Conservation (phyloP, 2,888 invertebrate species). For the Melanophora roralis region DNA sequence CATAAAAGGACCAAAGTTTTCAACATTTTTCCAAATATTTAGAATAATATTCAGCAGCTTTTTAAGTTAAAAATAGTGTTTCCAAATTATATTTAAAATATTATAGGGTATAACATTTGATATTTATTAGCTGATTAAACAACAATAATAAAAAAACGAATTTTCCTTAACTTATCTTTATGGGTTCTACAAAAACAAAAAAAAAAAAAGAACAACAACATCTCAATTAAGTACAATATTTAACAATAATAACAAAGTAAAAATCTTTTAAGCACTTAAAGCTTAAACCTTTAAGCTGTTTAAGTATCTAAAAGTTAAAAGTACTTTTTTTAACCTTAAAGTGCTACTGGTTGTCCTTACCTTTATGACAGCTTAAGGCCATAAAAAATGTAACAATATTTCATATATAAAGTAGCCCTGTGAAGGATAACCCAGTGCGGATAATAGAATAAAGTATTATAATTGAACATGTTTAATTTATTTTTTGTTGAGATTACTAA, state of each 20-base stretch:
- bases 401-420: neutral
- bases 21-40: too few relatives aligned
- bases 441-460: slow-evolving; percentile 6
- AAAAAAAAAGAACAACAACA: neutral
- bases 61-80: too few relatives aligned
- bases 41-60: too few relatives aligned
- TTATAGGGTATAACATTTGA: too few relatives aligned
- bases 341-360: too few relatives aligned
- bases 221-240: neutral
- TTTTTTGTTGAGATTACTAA: neutral
- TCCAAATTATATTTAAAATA: too few relatives aligned
- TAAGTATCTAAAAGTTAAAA: too few relatives aligned
- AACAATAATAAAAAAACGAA: slow-evolving; percentile 13
- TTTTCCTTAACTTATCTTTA: slow-evolving; percentile 40
- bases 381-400: slow-evolving; percentile 22
- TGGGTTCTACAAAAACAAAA: neutral
- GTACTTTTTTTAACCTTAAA: neutral
- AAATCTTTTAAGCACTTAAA: too few relatives aligned
- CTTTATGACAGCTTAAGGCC: neutral
- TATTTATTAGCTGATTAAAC: slow-evolving; percentile 52
- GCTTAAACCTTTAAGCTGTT: neutral
- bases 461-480: slow-evolving; percentile 6
- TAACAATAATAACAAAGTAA: too few relatives aligned
- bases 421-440: slow-evolving; percentile 3
- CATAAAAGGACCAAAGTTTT: too few relatives aligned